Conservation (phyloP, 2,797 vertebrate species). For the Alauda arvensis region DNA sequence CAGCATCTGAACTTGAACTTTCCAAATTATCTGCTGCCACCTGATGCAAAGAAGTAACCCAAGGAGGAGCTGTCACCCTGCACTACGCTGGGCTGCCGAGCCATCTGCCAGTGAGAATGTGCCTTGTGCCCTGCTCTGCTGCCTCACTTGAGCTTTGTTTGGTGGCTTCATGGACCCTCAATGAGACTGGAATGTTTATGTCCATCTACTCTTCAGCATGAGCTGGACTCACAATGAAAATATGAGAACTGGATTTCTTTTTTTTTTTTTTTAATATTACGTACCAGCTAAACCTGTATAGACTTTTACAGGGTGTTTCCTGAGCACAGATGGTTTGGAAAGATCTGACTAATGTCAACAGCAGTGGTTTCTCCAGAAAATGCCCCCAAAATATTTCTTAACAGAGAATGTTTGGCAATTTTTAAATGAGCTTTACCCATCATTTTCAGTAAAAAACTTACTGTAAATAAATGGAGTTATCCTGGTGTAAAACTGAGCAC, state of each 20-base stretch:
- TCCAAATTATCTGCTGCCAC: background rate
- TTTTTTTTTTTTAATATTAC: background rate
- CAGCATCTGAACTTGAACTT: background rate
- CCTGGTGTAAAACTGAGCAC: background rate
- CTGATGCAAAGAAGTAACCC: background rate
- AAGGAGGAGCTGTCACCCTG: background rate
- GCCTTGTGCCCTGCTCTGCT: background rate
- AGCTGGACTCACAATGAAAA: background rate
- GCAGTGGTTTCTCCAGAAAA: background rate
- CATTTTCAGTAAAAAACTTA: background rate
- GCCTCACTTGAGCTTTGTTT: background rate
- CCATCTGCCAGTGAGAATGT: rapidly evolving
- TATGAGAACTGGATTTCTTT: background rate
- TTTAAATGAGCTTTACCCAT: background rate
- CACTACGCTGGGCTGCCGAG: rapidly evolving
- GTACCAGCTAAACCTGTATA: background rate
- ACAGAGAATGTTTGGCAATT: background rate
- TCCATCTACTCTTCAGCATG: background rate
- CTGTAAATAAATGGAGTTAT: background rate
- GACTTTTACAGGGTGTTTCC: background rate
- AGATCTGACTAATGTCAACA: background rate
- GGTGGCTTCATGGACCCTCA: background rate
- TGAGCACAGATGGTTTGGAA: background rate
- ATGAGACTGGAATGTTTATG: background rate
- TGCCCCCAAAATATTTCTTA: background rate